phyloP scores from a whole-genome alignment of 2,888 invertebrate genomes.

The Netelia fuscicornis region DNA sequence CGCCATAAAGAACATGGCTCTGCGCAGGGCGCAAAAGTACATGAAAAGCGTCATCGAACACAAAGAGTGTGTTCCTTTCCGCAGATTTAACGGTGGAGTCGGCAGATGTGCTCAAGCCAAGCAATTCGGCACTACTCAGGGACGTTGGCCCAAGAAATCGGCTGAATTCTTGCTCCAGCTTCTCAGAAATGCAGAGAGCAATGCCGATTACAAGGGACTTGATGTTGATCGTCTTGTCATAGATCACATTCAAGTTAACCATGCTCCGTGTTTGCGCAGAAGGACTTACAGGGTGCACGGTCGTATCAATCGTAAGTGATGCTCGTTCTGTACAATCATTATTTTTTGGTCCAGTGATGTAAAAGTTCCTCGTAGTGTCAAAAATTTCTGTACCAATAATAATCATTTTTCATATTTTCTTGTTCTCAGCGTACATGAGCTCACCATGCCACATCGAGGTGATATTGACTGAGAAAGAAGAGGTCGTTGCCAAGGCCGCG shows the following conservation, averaged over 20 bases:
- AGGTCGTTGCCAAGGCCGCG: conserved; percentile 94
- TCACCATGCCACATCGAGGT: conserved; percentile 99
- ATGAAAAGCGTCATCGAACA: conserved; percentile 97
- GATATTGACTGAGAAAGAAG: conserved; percentile 98
- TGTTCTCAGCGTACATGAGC: conserved; percentile 95
- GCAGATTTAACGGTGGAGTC: conserved; percentile 97
- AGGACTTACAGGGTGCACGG: conserved; percentile 99
- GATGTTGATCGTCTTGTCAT: conserved; percentile 99
- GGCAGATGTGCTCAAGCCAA: conserved; percentile 99
- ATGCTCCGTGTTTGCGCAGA: conserved; percentile 98
- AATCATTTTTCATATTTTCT: conserved; percentile 32
- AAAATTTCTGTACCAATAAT: neutral
- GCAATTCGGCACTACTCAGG: conserved; percentile 97
- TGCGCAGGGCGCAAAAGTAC: conserved; percentile 97
- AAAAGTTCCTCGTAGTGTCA: neutral
- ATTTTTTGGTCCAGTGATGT: conserved; percentile 60
- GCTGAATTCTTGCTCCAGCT: conserved; percentile 98
- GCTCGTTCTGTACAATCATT: neutral
- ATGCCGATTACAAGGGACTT: conserved; percentile 98
- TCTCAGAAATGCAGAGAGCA: conserved; percentile 98
- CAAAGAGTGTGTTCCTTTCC: conserved; percentile 99
- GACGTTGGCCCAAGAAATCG: conserved; percentile 99
- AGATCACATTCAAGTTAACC: conserved; percentile 99
- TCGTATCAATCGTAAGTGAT: conserved; percentile 95
- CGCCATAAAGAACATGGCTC: conserved; percentile 97